Conservation (phyloP, 2,797 vertebrate species). For the Pangasius djambal region DNA sequence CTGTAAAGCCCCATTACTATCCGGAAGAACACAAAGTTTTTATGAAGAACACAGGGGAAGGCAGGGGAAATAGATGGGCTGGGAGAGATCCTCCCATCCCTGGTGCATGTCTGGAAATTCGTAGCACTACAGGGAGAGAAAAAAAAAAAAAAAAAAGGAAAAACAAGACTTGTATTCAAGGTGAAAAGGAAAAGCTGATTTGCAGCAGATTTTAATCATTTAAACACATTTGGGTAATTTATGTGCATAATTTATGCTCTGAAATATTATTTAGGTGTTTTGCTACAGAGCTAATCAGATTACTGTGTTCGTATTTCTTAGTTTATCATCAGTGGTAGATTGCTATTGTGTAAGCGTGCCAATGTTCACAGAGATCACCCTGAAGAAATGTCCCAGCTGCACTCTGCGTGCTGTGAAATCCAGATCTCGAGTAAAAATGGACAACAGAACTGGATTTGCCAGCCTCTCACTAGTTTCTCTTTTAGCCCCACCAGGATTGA, state of each 20-base stretch:
- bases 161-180: not conserved
- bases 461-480: constrained; percentile 75
- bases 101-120: constrained; percentile 55
- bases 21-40: constrained; percentile 58
- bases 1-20: constrained; percentile 59
- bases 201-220: constrained; percentile 11
- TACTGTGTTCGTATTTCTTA: not conserved
- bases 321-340: constrained; percentile 16
- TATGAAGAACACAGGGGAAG: constrained; percentile 57
- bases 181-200: constrained; percentile 15
- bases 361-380: constrained; percentile 64
- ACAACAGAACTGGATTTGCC: constrained; percentile 52
- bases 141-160: not conserved
- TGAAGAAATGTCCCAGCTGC: constrained; percentile 80
- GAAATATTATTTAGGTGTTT: constrained; percentile 25
- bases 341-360: not conserved
- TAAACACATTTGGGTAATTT: constrained; percentile 31
- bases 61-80: constrained; percentile 55
- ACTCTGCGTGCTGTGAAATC: constrained; percentile 69
- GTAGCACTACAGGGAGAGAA: constrained; percentile 26
- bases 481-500: constrained; percentile 71
- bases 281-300: constrained; percentile 15
- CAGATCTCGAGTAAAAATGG: constrained; percentile 53
- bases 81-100: constrained; percentile 48
- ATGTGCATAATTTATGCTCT: constrained; percentile 30